A percentile compares a stretch with the other conserved stretches of the same genome.
phyloP scores from a whole-genome alignment of 2,888 invertebrate genomes.

The Sacculina carcini region DNA sequence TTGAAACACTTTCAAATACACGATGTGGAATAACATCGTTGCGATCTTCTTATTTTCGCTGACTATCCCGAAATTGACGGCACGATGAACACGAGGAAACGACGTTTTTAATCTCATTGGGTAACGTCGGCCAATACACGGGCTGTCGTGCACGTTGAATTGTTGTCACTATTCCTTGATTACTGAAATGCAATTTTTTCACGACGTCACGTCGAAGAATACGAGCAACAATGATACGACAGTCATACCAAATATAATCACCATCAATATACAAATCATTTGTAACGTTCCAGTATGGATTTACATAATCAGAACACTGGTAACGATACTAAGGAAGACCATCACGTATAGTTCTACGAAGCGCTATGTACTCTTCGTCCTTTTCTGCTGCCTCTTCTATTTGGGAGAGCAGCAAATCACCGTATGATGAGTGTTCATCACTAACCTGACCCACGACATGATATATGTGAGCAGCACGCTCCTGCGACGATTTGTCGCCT shows the following conservation, averaged over 20 bases:
- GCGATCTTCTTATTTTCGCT: background rate
- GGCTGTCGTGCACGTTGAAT: constrained; percentile 11
- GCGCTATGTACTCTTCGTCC: background rate
- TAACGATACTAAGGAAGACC: background rate
- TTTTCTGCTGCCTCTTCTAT: background rate
- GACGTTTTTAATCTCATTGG: constrained; percentile 9
- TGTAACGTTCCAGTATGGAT: constrained; percentile 3
- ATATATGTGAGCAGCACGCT: background rate
- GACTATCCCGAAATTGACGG: background rate
- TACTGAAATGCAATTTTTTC: constrained; percentile 6
- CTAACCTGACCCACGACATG: background rate
- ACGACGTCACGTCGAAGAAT: constrained; percentile 5
- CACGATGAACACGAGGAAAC: background rate
- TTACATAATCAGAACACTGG: background rate
- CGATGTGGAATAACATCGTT: background rate
- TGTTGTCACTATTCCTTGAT: constrained; percentile 11
- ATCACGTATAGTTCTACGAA: background rate
- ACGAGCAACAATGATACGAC: constrained; percentile 10
- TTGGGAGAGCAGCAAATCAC: background rate
- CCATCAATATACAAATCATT: constrained; percentile 7
- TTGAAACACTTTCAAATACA: constrained; percentile 3
- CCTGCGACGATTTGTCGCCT: background rate
- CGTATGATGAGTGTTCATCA: background rate
- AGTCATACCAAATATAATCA: constrained; percentile 11
- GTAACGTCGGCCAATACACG: constrained; percentile 11